Conservation (phyloP, 2,797 vertebrate genomes). For the Falco naumanni region DNA sequence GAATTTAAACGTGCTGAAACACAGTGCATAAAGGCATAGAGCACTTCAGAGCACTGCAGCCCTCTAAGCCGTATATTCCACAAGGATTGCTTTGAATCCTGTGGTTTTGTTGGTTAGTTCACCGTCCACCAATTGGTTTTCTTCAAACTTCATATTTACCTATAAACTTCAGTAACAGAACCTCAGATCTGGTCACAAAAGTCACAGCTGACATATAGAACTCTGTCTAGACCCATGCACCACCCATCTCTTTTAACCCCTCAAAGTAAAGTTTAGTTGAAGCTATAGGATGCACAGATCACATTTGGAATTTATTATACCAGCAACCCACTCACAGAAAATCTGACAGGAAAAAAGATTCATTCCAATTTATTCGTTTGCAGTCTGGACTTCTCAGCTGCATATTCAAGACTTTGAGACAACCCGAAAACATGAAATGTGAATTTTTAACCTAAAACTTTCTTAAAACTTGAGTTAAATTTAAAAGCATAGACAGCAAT, state of each 20-base stretch:
- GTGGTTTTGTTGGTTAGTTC: background rate
- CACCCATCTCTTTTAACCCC: background rate
- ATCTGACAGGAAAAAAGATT: background rate
- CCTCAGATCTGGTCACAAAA: background rate
- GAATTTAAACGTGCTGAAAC: background rate
- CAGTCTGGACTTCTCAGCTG: background rate
- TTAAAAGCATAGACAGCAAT: background rate
- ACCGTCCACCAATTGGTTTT: background rate
- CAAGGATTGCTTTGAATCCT: background rate
- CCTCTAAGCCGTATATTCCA: background rate
- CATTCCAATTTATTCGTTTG: background rate
- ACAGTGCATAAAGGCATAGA: rapidly evolving
- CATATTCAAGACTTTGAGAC: background rate
- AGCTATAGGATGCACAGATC: background rate
- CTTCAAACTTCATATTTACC: background rate
- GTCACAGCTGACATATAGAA: background rate
- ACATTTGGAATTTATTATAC: background rate
- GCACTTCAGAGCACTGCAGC: background rate
- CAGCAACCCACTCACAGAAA: background rate
- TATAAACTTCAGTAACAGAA: background rate
- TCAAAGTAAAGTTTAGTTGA: background rate
- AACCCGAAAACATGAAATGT: background rate
- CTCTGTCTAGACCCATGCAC: background rate
- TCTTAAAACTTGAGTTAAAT: background rate
- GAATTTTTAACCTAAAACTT: background rate